Evolutionary conservation across 2,113 vertebrate genomes (phyloP).

Genomic region (Cheilinus undulatus): DNA sequence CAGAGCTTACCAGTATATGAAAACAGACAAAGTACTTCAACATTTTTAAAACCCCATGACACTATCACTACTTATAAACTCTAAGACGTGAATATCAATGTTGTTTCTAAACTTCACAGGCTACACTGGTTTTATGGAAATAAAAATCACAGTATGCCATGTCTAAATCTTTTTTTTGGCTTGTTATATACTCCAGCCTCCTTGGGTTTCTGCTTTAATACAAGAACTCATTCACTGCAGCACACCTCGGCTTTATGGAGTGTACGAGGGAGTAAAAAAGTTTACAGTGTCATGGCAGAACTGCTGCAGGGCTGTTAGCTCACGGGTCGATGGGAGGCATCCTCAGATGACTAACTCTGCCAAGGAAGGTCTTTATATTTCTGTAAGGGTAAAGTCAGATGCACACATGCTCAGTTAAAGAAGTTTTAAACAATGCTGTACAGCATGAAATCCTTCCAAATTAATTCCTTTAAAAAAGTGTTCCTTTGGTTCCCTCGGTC

Average conservation of each 20-base stretch:
- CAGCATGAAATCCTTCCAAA: no score
- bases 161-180: no score
- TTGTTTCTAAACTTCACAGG: conserved; percentile 9
- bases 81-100: background rate
- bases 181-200: background rate
- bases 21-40: background rate
- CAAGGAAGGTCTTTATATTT: conserved; percentile 30
- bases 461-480: no score
- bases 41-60: conserved; percentile 29
- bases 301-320: conserved; percentile 44
- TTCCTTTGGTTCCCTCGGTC: background rate
- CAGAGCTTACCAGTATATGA: background rate
- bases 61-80: conserved; percentile 29
- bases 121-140: conserved; percentile 5
- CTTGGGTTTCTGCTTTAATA: conserved; percentile 11
- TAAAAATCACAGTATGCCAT: background rate
- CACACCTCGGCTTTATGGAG: conserved; percentile 48
- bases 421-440: background rate
- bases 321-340: conserved; percentile 47
- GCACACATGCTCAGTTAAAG: conserved; percentile 7
- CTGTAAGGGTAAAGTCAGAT: conserved; percentile 14
- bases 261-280: conserved; percentile 38
- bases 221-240: conserved; percentile 8
- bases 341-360: conserved; percentile 51
- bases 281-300: conserved; percentile 46